A percentile compares a stretch with the other conserved stretches of the same genome.
These are phyloP conservation scores for Festucalex cinctus DNA, from an alignment of 2,113 vertebrate genomes.

Conservation along the genomic window DNA sequence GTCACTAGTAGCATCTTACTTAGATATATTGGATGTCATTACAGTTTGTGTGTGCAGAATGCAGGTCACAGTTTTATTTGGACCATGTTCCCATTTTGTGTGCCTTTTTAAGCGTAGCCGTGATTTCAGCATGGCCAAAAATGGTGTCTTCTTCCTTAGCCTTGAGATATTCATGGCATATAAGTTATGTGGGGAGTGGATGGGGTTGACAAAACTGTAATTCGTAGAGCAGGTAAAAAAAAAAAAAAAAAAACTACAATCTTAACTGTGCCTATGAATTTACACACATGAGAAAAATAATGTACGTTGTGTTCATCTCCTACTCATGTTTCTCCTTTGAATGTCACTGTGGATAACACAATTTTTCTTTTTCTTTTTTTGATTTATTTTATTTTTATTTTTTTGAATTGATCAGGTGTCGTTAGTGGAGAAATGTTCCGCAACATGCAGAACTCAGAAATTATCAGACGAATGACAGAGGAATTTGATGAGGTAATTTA, in stretches of 20 bases:
- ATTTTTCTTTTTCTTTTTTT: neutral
- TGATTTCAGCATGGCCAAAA: neutral
- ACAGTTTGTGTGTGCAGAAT: neutral
- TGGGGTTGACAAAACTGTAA: too few relatives aligned
- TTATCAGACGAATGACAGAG: slow-evolving; percentile 99
- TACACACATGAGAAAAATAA: neutral
- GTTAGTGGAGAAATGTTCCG: slow-evolving; percentile 98
- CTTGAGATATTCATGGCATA: neutral
- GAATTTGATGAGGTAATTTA: slow-evolving; percentile 95
- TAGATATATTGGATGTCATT: neutral
- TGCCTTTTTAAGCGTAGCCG: neutral
- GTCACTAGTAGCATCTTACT: neutral
- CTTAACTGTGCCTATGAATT: too few relatives aligned
- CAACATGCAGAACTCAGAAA: slow-evolving; percentile 99
- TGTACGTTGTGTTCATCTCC: neutral
- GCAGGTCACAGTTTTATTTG: neutral
- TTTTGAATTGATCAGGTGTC: slow-evolving; percentile 78
- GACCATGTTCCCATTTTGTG: neutral
- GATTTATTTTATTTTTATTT: too few relatives aligned
- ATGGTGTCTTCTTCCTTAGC: neutral
- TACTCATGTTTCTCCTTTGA: neutral
- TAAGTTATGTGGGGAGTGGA: too few relatives aligned
- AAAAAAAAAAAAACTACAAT: too few relatives aligned
- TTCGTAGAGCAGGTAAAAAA: too few relatives aligned
- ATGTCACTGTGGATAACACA: neutral